These are phyloP conservation scores for Aelia acuminata DNA, from an alignment of 2,888 invertebrate genomes.

Conservation along the genomic window DNA sequence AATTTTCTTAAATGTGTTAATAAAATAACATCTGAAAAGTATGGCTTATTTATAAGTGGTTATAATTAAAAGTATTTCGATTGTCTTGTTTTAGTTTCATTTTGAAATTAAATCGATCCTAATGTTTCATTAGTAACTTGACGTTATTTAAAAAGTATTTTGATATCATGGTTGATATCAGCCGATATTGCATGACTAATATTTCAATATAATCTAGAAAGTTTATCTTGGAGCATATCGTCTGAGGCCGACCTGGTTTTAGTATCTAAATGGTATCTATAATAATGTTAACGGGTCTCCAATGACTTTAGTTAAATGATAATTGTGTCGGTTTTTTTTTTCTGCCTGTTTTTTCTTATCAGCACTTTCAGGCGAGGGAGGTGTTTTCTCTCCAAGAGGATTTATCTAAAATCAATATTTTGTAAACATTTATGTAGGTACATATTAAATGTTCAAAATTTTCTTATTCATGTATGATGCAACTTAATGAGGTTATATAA, in stretches of 20 bases:
- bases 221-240: neutral
- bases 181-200: neutral
- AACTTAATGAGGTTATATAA: too few relatives aligned
- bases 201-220: slow-evolving; percentile 39
- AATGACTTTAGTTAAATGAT: slow-evolving; percentile 16
- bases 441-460: too few relatives aligned
- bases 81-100: too few relatives aligned
- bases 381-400: neutral
- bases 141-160: neutral
- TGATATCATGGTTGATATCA: neutral
- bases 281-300: neutral
- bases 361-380: neutral
- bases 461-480: too few relatives aligned
- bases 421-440: too few relatives aligned
- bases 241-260: neutral
- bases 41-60: too few relatives aligned
- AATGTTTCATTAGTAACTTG: too few relatives aligned
- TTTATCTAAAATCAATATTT: neutral
- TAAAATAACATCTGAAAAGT: too few relatives aligned
- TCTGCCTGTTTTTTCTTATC: neutral
- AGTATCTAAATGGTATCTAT: slow-evolving; percentile 21
- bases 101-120: too few relatives aligned
- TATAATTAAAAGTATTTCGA: too few relatives aligned
- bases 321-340: neutral
- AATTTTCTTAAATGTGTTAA: too few relatives aligned